Evolutionary conservation across 2,888 invertebrate species (phyloP).

Genomic region (Rhyacophila evoluta): DNA sequence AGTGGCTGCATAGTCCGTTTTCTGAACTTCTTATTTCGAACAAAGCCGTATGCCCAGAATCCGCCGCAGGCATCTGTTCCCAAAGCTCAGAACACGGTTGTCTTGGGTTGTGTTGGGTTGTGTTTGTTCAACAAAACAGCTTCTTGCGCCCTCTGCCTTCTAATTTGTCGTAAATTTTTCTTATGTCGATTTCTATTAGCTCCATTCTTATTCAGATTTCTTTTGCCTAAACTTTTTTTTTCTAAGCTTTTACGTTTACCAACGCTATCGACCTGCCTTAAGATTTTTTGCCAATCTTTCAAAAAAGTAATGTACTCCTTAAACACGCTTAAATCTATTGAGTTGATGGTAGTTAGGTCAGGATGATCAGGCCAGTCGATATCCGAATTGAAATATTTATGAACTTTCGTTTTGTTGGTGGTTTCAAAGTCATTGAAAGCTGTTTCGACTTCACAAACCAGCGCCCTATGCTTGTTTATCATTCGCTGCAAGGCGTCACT

Average conservation of each 20-base stretch:
- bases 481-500: constrained; percentile 64
- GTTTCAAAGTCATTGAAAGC: constrained; percentile 62
- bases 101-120: too few species aligned
- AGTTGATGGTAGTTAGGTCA: constrained; percentile 69
- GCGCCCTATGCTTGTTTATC: constrained; percentile 62
- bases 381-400: constrained; percentile 58
- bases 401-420: constrained; percentile 63
- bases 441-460: constrained; percentile 73
- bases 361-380: constrained; percentile 64
- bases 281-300: constrained; percentile 71
- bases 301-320: constrained; percentile 72
- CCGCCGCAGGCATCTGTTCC: too few species aligned
- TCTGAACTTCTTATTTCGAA: too few species aligned
- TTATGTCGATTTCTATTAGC: neutral
- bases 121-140: too few species aligned
- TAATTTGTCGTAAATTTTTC: neutral
- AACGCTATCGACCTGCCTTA: constrained; percentile 60
- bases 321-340: constrained; percentile 74
- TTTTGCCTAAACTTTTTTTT: too few species aligned
- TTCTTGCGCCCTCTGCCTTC: neutral
- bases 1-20: too few species aligned
- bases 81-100: too few species aligned
- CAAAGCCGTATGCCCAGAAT: too few species aligned
- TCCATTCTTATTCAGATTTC: neutral
- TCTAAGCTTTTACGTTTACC: neutral